Conservation (phyloP, 2,888 invertebrate species). For the Drosophila conformis region DNA sequence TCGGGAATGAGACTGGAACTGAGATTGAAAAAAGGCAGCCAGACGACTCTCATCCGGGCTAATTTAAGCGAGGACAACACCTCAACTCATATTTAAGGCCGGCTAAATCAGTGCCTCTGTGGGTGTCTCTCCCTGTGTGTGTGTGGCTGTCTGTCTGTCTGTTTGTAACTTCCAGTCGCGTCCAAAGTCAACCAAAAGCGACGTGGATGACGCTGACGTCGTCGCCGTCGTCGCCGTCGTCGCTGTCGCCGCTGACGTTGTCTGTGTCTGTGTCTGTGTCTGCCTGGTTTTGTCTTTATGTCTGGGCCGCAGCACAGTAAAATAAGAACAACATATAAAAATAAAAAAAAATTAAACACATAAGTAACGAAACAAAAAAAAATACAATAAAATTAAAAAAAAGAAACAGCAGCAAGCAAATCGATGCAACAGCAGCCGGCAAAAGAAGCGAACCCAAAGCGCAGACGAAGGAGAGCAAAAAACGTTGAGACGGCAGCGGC, state of each 20-base stretch:
- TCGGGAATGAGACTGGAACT: conserved; percentile 12
- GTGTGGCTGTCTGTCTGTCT: conserved; percentile 24
- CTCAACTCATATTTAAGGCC: conserved; percentile 82
- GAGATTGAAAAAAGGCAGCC: conserved; percentile 46
- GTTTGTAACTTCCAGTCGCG: conserved; percentile 56
- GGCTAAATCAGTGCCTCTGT: conserved; percentile 75
- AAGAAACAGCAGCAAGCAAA: conserved; percentile 60
- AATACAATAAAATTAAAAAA: conserved; percentile 73
- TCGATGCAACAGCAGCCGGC: conserved; percentile 73
- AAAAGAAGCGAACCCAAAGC: conserved; percentile 50
- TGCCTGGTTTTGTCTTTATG: conserved; percentile 79
- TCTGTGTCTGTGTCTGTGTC: conserved; percentile 47
- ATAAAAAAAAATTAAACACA: conserved; percentile 72
- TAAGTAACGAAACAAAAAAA: conserved; percentile 67
- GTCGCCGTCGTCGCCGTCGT: conserved; percentile 44
- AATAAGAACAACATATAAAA: conserved; percentile 30
- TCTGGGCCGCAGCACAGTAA: conserved; percentile 75
- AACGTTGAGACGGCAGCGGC: conserved; percentile 30
- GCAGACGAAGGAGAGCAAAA: conserved; percentile 34
- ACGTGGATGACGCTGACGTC: conserved; percentile 60
- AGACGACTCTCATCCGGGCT: conserved; percentile 59
- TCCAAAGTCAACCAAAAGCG: conserved; percentile 74
- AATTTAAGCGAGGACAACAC: conserved; percentile 83
- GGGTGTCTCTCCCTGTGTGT: conserved; percentile 23
- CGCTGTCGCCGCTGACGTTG: conserved; percentile 35